phyloP scores from a whole-genome alignment of 2,888 invertebrate genomes.

The Drosophila recens region DNA sequence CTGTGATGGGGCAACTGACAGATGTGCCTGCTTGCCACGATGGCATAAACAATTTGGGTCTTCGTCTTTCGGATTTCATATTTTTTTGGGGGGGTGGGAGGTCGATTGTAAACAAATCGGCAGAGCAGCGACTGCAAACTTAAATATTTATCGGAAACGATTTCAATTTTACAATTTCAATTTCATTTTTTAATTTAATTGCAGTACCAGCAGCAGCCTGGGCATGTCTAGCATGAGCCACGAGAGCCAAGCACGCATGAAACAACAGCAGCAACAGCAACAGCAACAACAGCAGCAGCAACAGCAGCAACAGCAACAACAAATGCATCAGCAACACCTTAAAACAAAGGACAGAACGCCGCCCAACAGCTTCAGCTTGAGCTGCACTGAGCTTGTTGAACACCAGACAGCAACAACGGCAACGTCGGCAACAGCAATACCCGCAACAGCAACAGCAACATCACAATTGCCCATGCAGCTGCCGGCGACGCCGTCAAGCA shows the following conservation, averaged over 20 bases:
- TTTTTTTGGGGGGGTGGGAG: constrained; percentile 7
- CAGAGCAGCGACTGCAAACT: constrained; percentile 30
- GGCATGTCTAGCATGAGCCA: constrained; percentile 84
- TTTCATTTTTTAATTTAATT: constrained; percentile 36
- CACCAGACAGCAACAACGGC: constrained; percentile 49
- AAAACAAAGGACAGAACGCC: constrained; percentile 54
- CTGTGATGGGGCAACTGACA: constrained; percentile 74
- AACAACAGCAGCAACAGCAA: constrained; percentile 77
- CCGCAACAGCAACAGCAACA: constrained; percentile 29
- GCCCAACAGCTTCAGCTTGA: constrained; percentile 40
- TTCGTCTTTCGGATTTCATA: constrained; percentile 1
- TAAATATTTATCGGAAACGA: constrained; percentile 55
- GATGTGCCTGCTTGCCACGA: constrained; percentile 56
- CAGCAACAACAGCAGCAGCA: constrained; percentile 70
- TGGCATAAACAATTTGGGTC: constrained; percentile 50
- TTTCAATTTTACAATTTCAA: constrained; percentile 29
- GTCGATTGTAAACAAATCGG: constrained; percentile 55
- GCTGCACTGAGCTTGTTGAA: constrained; percentile 64
- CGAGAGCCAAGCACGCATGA: constrained; percentile 84
- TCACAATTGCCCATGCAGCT: constrained; percentile 60
- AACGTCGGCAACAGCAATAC: constrained; percentile 19
- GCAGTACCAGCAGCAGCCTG: constrained; percentile 69
- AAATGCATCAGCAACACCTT: constrained; percentile 49
- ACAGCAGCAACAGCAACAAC: constrained; percentile 58
- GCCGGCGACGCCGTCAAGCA: constrained; percentile 76